These are phyloP conservation scores for Papilio polytes DNA, from an alignment of 1,140 invertebrate species.

Conservation along the genomic window DNA sequence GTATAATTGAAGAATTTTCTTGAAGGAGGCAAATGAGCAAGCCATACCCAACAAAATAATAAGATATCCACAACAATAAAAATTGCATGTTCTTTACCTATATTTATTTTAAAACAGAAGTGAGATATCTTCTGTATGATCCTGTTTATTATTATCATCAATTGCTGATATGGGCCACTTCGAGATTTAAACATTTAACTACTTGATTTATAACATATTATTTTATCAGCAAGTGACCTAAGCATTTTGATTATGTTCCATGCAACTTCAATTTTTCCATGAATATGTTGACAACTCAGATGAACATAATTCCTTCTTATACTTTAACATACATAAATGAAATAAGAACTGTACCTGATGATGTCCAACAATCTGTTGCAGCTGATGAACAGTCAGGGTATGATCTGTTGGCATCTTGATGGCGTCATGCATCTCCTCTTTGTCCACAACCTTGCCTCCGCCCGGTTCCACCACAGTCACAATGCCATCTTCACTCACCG, in stretches of 20 bases:
- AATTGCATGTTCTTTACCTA: not conserved
- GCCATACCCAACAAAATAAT: not conserved
- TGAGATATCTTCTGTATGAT: not conserved
- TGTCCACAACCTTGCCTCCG: constrained; percentile 74
- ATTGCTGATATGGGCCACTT: no score
- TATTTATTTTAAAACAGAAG: not conserved
- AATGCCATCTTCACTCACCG: constrained; percentile 82
- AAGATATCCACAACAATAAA: not conserved
- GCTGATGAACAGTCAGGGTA: constrained; percentile 79
- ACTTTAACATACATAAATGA: not conserved
- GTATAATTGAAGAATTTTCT: not conserved
- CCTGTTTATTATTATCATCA: no score
- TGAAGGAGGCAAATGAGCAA: constrained; percentile 10
- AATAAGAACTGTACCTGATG: constrained; percentile 67
- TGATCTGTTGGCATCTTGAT: constrained; percentile 78
- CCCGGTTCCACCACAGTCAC: constrained; percentile 82
- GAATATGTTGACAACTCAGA: not conserved
- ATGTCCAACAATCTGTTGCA: constrained; percentile 82
- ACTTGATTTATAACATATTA: not conserved
- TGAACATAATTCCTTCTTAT: not conserved
- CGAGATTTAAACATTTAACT: not conserved
- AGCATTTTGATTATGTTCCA: not conserved
- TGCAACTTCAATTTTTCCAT: no score
- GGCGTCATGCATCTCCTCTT: constrained; percentile 72
- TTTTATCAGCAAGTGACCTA: not conserved